Evolutionary conservation across 1,140 invertebrate genomes (phyloP), one percentile per base, ranked within the genome.

Genomic region (Aphaenogaster ashmeadi): DNA sequence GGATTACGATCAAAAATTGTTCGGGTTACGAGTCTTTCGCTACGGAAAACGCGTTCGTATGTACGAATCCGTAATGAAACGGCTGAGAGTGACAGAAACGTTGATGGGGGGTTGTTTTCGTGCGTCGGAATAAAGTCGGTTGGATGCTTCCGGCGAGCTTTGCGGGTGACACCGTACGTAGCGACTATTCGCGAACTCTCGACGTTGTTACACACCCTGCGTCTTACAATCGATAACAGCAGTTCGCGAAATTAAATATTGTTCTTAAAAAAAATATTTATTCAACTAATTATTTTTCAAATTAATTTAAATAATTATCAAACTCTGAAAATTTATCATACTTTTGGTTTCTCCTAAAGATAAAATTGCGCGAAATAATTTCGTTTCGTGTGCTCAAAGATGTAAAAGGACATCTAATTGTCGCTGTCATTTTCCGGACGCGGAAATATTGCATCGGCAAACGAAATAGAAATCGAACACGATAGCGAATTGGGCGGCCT

Each of bases 31-130:
- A 67, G 38, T 75, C 54, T 60, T 60, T 84, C 71, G 41, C 54
- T 60, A 75, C 33, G 80, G 69, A 75, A 72, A 84, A 60, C 74
- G 80, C 84, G 74, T 87, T 54, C 74, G 75, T 60, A 78, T 13
- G 58, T 74, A 69, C 72, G 67, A 69, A 85, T 88, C 36, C 74
- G 87, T 38, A 86, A 75, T 75, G 71, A 83, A 87, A 87, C 85
- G 78, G 54, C 78, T 83, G 85, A 54, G 79, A 75, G 88, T 90
- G 88, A 90, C 88, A 90, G 88, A 87, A 89, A 89, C 88, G 86
- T 84, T 79, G 77, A 58, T 66, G 78, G 77, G 66, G 78, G 84
- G 88, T 64, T 87, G 78, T 87, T 90, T 87, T 78, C 78, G 71
- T 86, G 77, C 72, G 83, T 77, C 62, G 56, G 62, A 69, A 78